Conservation (phyloP, 53 echinoderm and acorn worm genomes). For the Astropecten irregularis region DNA sequence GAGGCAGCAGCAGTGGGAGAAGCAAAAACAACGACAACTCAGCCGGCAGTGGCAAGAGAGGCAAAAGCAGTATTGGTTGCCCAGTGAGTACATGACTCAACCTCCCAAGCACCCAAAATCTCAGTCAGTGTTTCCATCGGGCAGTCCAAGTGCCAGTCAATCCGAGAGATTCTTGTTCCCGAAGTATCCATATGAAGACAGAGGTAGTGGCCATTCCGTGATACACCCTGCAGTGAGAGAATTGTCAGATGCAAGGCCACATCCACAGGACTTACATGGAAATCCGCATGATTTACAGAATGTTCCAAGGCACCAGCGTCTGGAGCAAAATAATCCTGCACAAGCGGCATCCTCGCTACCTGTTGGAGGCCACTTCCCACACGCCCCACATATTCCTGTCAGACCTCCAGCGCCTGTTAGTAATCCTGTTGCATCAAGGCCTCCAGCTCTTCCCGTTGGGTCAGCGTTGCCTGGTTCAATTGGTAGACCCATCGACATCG, state of each 20-base stretch:
- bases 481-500: not conserved
- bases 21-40: slow-evolving; percentile 24
- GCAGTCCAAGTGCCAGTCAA: slow-evolving; percentile 16
- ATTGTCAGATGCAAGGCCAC: slow-evolving; percentile 4
- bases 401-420: not conserved
- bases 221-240: not conserved
- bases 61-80: slow-evolving; percentile 18
- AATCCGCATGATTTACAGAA: slow-evolving; percentile 8
- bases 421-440: not conserved
- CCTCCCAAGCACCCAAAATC: not conserved
- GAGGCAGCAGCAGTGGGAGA: not conserved
- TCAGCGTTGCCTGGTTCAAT: not conserved
- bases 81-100: not conserved
- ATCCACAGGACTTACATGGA: not conserved
- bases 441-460: slow-evolving; percentile 12
- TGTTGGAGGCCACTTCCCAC: not conserved
- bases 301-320: slow-evolving; percentile 3
- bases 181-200: slow-evolving; percentile 26
- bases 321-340: slow-evolving; percentile 17
- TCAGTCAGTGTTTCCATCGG: not conserved
- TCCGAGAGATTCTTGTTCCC: slow-evolving; percentile 26
- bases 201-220: not conserved
- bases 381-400: slow-evolving; percentile 18
- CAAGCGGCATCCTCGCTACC: slow-evolving; percentile 10
- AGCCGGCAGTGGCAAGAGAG: slow-evolving; percentile 29